Evolutionary conservation across 2,888 invertebrate genomes (phyloP), one percentile per base, ranked within the genome.

Genomic region (Polydrusus pterygomalis): DNA sequence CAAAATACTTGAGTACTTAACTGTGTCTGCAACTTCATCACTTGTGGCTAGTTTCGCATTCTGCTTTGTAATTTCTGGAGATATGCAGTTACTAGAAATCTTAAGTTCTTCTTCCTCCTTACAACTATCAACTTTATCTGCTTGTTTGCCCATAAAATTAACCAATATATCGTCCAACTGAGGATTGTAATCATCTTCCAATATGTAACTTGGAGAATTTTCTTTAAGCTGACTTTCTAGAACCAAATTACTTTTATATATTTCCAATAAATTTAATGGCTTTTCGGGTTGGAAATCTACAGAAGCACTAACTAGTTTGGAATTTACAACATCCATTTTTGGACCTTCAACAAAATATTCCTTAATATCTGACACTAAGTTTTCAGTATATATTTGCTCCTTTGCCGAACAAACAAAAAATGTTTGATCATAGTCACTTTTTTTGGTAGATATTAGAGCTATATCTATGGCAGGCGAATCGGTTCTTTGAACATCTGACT

Each of bases 321-420:
- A 40, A 54, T 51, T 51, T 38, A 38, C 43, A 30, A 11, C 18
- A 7, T 65, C 65, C 45, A 75, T 65, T 18, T 40, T 75, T 6
- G 70, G 73, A n/a, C 73, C 77, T 65, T 70, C 68, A 8, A 73
- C 47, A 54, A 70, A 77, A 13, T 20, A 25, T 47, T 73, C 49
- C n/a, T 49, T 72, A 56, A 77, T 64, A 58, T 77, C 77, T 5
- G 73, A 65, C 40, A 73, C 34, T 13, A 77, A 58, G 49, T 17
- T 65, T 45, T 75, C 70, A 3, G 43, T 58, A 45, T 63, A 65
- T 43, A 73, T 51, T 45, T 74, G 69, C 3, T 40, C 40, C 30
- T 70, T 74, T 25, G 43, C 11, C 18, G 18, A 45, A 56, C 18
- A 11, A 17, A 8, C 2, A 17, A 25, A 47, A 25, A 13, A 18